Evolutionary conservation across 2,797 vertebrate species (phyloP), one percentile per base, ranked within the genome.

Genomic region (Bucorvus abyssinicus): DNA sequence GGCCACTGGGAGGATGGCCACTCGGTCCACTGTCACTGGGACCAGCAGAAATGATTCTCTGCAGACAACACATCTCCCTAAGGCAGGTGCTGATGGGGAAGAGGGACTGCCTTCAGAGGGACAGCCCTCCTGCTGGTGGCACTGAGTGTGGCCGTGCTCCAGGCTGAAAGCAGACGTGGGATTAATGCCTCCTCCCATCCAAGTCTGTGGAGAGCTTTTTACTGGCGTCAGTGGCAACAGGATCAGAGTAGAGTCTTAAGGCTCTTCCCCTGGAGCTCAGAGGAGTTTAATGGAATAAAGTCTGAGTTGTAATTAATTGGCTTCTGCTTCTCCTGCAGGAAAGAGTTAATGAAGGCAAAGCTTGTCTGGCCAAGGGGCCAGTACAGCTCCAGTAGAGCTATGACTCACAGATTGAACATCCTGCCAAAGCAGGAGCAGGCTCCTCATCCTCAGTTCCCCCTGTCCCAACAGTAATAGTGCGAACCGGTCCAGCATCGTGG

Each of bases 301-400:
- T 67, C 87, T 65, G 76, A 30, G 73, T 55, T 93, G 83, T 95
- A 93, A 96, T 96, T 95, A 96, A 93, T 93, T 92, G 63, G 85
- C 79, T 95, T 93, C 87, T 90, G 65, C 10, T 9, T 93, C 94
- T 96, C 91, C 94, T 96, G 64, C 89, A 96, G 91, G 96, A 96
- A 97, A 94, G 96, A 94, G 96, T 97, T 96, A 97, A 96, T 94
- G 95, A 96, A 94, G 83, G 93, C 70, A 93, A 84, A 91, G 70
- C 94, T 90, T 73, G 95, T 96, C 95, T 95, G 95, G 88, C 90
- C 85, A 40, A 90, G 85, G 90, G 93, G 80, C 79, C 92, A 87
- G 53, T 85, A 23, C 0, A 8, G 40, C 89, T 96, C 93, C 90
- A 85, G 75, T 5, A 22, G 89, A 75, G 73, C 84, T 44, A 10